Evolutionary conservation across 2,113 vertebrate species (phyloP), one percentile per base, ranked within the genome.

Genomic region (Garra rufa): DNA sequence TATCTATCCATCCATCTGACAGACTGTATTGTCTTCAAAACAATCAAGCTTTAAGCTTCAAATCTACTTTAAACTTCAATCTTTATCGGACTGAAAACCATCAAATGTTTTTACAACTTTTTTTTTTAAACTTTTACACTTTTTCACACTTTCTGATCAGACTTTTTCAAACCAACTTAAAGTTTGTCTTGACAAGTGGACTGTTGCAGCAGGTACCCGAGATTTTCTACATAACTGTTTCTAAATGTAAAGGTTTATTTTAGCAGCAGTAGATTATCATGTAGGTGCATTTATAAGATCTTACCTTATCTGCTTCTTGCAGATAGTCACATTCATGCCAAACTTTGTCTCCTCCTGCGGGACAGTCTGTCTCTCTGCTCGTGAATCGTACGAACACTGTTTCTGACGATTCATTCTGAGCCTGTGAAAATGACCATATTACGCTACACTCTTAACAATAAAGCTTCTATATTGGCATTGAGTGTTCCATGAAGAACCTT

Each of bases 321-420:
- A 91, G 89, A 85, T 97, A 97, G 83, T 94, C 80, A 57, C 97
- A 99, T 0, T 97, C 92, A 82, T 93, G 92, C 97, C 97, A 98
- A 4, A 43, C 61, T 90, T 91, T 95, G 61, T 43, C 78, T 85
- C 86, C 93, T 21, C 89, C 90, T 28, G 78, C 15, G 2, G 87
- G 17, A 83, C 97, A 99, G 48, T 93, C 78, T 0, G 93, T 96
- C 89, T 94, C 95, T 83, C 84, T 94, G 89, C 92, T 92, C 89
- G 88, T 87, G 74, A 97, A 98, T 82, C 92, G 88, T 78, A 98
- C 26, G 0, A 90, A 73, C 83, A 95, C 92, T 82, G 90, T 17
- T 0, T 90, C 82, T 14, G 82, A 90, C 0, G 91, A 88, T 1
- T 92, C 91, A 30, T 91, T 86, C 57, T 89, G 88, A 63, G 86